These are phyloP conservation scores for Drosophila greeni DNA, from an alignment of 2,888 invertebrate species.

Conservation along the genomic window DNA sequence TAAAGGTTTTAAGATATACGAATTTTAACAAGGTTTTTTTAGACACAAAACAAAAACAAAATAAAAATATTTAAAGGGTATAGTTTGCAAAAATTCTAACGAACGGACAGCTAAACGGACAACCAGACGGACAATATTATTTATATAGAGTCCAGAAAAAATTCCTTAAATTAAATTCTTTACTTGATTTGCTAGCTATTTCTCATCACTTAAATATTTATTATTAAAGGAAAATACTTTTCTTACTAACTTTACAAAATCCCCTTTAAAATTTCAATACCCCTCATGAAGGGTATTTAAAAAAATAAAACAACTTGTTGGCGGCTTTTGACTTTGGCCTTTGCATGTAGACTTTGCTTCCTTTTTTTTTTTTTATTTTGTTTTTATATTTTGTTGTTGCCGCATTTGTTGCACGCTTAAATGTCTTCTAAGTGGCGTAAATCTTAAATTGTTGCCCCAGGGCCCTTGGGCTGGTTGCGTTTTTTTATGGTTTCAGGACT, in stretches of 20 bases:
- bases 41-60: too few species aligned
- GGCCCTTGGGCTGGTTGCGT: constrained; percentile 36
- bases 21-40: too few species aligned
- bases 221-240: too few species aligned
- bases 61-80: too few species aligned
- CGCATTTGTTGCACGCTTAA: constrained; percentile 57
- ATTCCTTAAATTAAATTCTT: too few species aligned
- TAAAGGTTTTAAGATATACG: neutral
- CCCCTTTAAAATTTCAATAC: neutral
- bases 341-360: constrained; percentile 31
- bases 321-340: constrained; percentile 36
- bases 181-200: too few species aligned
- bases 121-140: too few species aligned
- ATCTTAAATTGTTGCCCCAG: constrained; percentile 64
- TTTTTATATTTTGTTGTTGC: constrained; percentile 17
- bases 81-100: too few species aligned
- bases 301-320: constrained; percentile 24
- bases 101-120: too few species aligned
- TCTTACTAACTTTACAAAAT: neutral
- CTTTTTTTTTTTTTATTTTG: constrained; percentile 13
- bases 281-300: neutral
- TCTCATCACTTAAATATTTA: too few species aligned
- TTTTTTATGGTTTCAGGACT: constrained; percentile 46
- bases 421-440: constrained; percentile 69
- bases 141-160: too few species aligned